Evolutionary conservation across 1,140 invertebrate species (phyloP), one percentile per base, ranked within the genome.

Genomic region (Ceratina australensis): DNA sequence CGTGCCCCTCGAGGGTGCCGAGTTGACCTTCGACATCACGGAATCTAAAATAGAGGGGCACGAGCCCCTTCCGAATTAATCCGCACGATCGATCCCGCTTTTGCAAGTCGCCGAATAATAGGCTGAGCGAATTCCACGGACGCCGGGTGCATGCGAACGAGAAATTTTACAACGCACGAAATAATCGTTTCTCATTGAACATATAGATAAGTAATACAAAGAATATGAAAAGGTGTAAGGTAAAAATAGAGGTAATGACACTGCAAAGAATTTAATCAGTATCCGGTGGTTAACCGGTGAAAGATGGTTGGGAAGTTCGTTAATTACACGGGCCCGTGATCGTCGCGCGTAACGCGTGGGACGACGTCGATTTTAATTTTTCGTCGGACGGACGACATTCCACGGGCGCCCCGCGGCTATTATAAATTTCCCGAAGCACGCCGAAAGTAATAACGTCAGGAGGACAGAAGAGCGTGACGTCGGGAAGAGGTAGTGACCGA

Each of bases 11-110:
- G 56, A 75, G 56, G 52, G 63, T 42, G 33, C 33, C 61, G 79
- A 84, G 79, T 81, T 85, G 79, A 85, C 82, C 83, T 85, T 79
- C 63, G 61, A 76, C 15, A 79, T 81, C 78, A 63, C 47, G 59
- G 49, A 85, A 81, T 82, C 67, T 84, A 65, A 72, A 56, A 15
- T 65, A 52, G 52, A 78, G 50, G 26, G 69, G 12, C 16, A 15
- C 20, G 12, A 7, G 49, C 67, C 10, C 20, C 28, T 59, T 52
- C 74, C 74, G 74, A 71, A 76, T 76, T 66, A 76, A 61, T 69
- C 66, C 66, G 56, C 74, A 77, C 66, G 74, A 71, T 77, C 74
- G 66, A 60, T 24, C 61, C n/a, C 56, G 26, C 66, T 56, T 71
- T 63, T 63, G 26, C 66, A 28, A 20, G 57, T n/a, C 57, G 57